Percentiles rank a stretch among this genome's conserved stretches.
These are phyloP conservation scores for Pedicia rivosa DNA, from an alignment of 2,888 invertebrate genomes.

Conservation along the genomic window DNA sequence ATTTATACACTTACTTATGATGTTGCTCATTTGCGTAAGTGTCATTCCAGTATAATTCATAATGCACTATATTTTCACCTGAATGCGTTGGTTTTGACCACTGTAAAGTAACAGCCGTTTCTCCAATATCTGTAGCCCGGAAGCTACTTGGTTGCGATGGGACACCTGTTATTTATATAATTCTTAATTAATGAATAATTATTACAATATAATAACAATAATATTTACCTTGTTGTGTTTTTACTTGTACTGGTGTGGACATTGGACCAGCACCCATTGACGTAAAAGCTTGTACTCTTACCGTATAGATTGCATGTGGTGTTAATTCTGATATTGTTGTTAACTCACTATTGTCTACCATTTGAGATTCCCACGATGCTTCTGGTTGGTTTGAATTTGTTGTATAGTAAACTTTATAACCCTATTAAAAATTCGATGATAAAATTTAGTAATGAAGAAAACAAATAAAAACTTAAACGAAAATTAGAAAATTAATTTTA, in stretches of 20 bases:
- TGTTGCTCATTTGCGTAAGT: conserved; percentile 83
- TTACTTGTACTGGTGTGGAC: conserved; percentile 92
- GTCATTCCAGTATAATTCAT: conserved; percentile 95
- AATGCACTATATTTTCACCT: conserved; percentile 84
- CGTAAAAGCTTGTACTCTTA: conserved; percentile 84
- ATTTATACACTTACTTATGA: conserved; percentile 42
- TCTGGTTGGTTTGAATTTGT: conserved; percentile 72
- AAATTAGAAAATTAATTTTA: conserved; percentile 3
- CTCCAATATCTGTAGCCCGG: conserved; percentile 70
- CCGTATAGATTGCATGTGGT: conserved; percentile 86
- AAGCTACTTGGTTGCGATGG: conserved; percentile 91
- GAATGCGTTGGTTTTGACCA: conserved; percentile 89
- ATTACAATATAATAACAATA: too few species aligned
- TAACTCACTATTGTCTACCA: conserved; percentile 83
- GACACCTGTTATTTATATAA: conserved; percentile 46
- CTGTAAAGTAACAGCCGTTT: conserved; percentile 77
- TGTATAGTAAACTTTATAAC: conserved; percentile 94
- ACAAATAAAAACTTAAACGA: conserved; percentile 8
- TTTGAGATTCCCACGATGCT: conserved; percentile 84
- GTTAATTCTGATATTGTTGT: conserved; percentile 86
- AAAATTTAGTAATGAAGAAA: conserved; percentile 1
- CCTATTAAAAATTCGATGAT: conserved; percentile 38
- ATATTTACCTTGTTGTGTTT: conserved; percentile 89
- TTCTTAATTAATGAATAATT: too few species aligned
- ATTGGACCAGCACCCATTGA: conserved; percentile 91